Evolutionary conservation across 1,140 invertebrate species (phyloP).

Genomic region (Acyrthosiphon pisum): DNA sequence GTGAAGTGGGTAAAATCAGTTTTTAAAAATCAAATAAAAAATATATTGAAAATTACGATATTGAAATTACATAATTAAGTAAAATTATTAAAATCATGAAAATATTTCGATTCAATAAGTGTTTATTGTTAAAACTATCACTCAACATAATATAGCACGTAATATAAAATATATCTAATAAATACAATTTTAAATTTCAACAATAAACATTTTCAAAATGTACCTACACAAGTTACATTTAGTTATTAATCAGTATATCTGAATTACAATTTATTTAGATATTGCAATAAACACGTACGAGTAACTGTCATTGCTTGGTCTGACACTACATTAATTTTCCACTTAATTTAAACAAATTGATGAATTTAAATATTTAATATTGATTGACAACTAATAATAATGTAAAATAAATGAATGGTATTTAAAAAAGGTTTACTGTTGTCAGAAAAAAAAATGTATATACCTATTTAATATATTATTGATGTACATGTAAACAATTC

Average conservation of each 20-base stretch:
- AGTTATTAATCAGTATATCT: neutral
- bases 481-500: too few relatives aligned
- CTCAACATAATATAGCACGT: too few relatives aligned
- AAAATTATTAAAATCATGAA: neutral
- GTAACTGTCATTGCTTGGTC: neutral
- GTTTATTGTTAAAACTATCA: too few relatives aligned
- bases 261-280: neutral
- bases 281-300: neutral
- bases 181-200: neutral
- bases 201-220: neutral
- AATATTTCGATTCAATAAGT: too few relatives aligned
- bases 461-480: too few relatives aligned
- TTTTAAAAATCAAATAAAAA: too few relatives aligned
- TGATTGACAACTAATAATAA: slow-evolving; percentile 1
- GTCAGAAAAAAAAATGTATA: neutral
- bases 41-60: too few relatives aligned
- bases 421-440: neutral
- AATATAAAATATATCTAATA: neutral
- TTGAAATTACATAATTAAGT: too few relatives aligned
- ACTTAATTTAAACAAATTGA: neutral
- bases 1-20: neutral
- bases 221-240: neutral
- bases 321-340: neutral
- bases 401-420: neutral
- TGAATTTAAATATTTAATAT: neutral